phyloP scores from a whole-genome alignment of 2,888 invertebrate genomes.

The Heliconius erato region DNA sequence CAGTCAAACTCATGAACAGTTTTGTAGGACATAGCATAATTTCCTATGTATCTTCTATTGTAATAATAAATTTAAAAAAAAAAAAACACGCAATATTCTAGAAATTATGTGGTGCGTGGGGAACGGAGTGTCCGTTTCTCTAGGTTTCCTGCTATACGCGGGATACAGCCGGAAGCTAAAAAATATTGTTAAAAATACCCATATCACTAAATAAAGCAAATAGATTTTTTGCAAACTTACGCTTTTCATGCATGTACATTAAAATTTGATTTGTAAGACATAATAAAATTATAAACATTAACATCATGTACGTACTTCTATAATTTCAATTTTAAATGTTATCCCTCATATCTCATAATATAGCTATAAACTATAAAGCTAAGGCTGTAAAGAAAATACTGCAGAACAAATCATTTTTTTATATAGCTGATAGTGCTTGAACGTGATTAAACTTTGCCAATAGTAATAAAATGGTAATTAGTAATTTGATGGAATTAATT shows the following conservation, averaged over 20 bases:
- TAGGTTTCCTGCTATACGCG: too few species aligned
- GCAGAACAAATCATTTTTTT: background rate
- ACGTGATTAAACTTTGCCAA: background rate
- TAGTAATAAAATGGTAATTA: background rate
- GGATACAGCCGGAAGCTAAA: too few species aligned
- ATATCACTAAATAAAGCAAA: background rate
- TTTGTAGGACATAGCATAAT: too few species aligned
- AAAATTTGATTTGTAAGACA: conserved; percentile 42
- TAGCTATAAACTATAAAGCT: background rate
- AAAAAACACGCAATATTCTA: too few species aligned
- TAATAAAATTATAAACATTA: conserved; percentile 28
- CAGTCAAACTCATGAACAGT: too few species aligned
- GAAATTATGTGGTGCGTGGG: too few species aligned
- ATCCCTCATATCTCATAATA: background rate
- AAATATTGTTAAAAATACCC: too few species aligned
- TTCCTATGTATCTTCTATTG: too few species aligned
- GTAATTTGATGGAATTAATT: conserved; percentile 4
- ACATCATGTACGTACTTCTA: conserved; percentile 2
- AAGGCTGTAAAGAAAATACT: background rate
- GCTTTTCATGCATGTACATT: conserved; percentile 55
- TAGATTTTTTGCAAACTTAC: conserved; percentile 58
- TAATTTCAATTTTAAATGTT: conserved; percentile 12
- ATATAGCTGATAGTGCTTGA: background rate
- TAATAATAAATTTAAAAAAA: too few species aligned
- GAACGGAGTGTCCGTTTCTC: too few species aligned